Percentiles rank a stretch among this genome's conserved stretches.
phyloP scores from a whole-genome alignment of 2,888 invertebrate species.

The Labia minor region DNA sequence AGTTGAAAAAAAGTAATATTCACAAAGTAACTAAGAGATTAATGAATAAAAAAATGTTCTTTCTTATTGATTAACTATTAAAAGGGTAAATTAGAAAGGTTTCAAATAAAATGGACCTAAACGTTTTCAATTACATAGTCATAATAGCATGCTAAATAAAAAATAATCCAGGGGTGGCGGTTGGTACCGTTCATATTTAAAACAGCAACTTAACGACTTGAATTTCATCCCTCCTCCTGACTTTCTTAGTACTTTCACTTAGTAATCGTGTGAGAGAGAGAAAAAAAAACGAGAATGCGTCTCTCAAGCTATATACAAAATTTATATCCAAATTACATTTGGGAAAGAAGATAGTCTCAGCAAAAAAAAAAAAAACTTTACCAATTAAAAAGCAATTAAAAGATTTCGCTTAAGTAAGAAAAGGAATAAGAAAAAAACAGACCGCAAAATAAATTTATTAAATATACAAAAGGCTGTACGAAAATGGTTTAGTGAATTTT shows the following conservation, averaged over 20 bases:
- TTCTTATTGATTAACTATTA: too few species aligned
- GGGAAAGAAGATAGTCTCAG: background rate
- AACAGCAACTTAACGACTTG: background rate
- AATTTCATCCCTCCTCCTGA: background rate
- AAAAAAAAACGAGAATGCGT: background rate
- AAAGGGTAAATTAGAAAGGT: too few species aligned
- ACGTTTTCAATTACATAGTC: background rate
- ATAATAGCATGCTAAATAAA: background rate
- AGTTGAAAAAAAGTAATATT: too few species aligned
- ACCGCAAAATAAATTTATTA: too few species aligned
- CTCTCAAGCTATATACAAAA: background rate
- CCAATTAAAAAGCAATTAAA: conserved; percentile 13
- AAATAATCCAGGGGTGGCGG: background rate
- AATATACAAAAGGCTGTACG: too few species aligned
- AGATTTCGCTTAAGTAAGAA: background rate
- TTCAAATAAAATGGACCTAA: too few species aligned
- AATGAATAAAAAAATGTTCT: too few species aligned
- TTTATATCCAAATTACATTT: conserved; percentile 13
- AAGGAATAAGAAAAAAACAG: too few species aligned
- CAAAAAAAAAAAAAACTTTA: background rate
- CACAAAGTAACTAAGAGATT: too few species aligned
- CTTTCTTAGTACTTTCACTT: background rate
- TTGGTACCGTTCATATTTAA: background rate
- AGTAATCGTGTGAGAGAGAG: background rate
- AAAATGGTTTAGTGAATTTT: too few species aligned